Evolutionary conservation across 2,888 invertebrate genomes (phyloP).

Genomic region (Caradrina clavipalpis): DNA sequence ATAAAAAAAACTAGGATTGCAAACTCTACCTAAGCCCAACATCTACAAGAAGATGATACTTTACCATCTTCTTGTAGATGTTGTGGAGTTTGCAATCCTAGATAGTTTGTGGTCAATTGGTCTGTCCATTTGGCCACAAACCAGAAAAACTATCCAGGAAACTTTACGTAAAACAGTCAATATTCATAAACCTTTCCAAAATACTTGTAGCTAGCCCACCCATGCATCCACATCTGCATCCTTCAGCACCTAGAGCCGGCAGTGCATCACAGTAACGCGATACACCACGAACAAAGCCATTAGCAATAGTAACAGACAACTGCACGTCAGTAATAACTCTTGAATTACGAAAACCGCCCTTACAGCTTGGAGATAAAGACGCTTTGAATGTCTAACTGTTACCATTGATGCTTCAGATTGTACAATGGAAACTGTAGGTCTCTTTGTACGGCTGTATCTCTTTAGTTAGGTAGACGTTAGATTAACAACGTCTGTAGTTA

Average conservation of each 20-base stretch:
- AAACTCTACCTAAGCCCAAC: too few relatives aligned
- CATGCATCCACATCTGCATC: not conserved
- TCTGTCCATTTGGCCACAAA: too few relatives aligned
- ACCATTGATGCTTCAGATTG: too few relatives aligned
- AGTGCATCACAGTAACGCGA: slow-evolving; percentile 14
- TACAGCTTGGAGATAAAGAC: slow-evolving; percentile 8
- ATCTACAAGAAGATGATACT: too few relatives aligned
- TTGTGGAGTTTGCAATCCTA: too few relatives aligned
- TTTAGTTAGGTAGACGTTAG: slow-evolving; percentile 1
- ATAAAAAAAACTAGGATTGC: too few relatives aligned
- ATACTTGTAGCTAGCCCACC: too few relatives aligned
- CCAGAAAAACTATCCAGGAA: too few relatives aligned
- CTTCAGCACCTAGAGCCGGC: not conserved
- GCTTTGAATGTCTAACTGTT: not conserved
- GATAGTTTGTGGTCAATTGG: too few relatives aligned
- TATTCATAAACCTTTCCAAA: too few relatives aligned
- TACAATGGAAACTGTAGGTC: not conserved
- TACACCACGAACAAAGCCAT: slow-evolving; percentile 11
- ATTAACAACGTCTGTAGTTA: slow-evolving; percentile 42
- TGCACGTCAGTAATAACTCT: not conserved
- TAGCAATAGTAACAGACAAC: not conserved
- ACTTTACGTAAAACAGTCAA: too few relatives aligned
- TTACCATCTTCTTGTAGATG: too few relatives aligned
- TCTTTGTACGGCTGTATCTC: not conserved
- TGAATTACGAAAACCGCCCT: not conserved